Conservation (phyloP, 2,797 vertebrate species). For the Psittacula derbiana region DNA sequence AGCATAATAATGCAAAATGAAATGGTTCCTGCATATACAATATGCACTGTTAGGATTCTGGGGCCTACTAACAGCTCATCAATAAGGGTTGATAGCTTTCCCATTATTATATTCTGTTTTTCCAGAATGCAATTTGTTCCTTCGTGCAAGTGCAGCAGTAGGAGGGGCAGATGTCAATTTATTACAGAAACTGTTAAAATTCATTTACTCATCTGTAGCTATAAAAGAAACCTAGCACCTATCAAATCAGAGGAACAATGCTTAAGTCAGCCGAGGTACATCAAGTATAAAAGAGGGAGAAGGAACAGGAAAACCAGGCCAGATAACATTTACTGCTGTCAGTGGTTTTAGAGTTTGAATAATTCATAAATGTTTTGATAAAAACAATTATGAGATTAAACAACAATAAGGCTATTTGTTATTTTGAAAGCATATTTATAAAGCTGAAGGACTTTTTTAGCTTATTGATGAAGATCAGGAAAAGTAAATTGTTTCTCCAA, state of each 20-base stretch:
- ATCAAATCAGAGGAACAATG: background rate
- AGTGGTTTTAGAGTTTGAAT: background rate
- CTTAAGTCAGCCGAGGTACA: background rate
- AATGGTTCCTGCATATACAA: background rate
- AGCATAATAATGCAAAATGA: background rate
- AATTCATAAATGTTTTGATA: slow-evolving; percentile 14
- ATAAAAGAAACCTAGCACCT: background rate
- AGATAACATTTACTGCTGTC: background rate
- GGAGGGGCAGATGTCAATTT: background rate
- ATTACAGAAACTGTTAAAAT: background rate
- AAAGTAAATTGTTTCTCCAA: background rate
- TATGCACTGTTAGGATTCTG: background rate
- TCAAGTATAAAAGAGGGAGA: background rate
- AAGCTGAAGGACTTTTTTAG: background rate
- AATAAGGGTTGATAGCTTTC: background rate
- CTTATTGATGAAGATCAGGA: background rate
- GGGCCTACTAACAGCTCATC: background rate
- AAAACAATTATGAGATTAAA: slow-evolving; percentile 15
- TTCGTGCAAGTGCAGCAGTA: background rate
- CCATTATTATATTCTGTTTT: background rate
- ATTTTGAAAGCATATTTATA: background rate
- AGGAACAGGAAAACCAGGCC: background rate
- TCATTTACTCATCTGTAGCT: background rate
- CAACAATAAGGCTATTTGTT: background rate
- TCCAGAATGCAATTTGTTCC: background rate